A percentile compares a stretch with the other conserved stretches of the same genome.
phyloP scores from a whole-genome alignment of 2,113 vertebrate genomes.

The Sigmodon hispidus region DNA sequence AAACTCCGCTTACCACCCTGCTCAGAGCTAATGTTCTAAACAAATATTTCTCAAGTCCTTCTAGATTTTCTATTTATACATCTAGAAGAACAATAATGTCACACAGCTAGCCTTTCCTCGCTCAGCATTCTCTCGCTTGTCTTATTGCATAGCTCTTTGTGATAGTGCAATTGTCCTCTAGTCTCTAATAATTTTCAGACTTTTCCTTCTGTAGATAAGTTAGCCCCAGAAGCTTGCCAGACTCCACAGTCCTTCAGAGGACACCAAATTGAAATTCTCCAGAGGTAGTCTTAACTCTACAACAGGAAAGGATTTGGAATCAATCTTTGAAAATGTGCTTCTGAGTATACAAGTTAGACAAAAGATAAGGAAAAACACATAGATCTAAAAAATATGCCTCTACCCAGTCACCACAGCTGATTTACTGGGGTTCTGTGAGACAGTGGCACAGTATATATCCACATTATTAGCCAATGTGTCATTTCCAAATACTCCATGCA shows the following conservation, averaged over 20 bases:
- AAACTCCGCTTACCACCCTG: not conserved
- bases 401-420: not conserved
- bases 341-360: not conserved
- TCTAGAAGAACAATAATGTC: not conserved
- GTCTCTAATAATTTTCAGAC: slow-evolving; percentile 18
- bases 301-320: slow-evolving; percentile 42
- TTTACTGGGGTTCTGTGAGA: not conserved
- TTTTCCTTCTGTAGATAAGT: not conserved
- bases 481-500: not conserved
- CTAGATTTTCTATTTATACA: not conserved
- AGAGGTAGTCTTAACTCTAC: not conserved
- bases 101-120: not conserved
- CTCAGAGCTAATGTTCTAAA: not conserved
- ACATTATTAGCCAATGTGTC: not conserved
- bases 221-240: slow-evolving; percentile 37
- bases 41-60: not conserved
- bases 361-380: slow-evolving; percentile 28
- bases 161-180: not conserved
- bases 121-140: not conserved
- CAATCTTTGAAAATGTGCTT: slow-evolving; percentile 55
- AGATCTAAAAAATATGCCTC: not conserved
- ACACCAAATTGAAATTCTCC: slow-evolving; percentile 55
- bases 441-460: not conserved
- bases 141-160: not conserved
- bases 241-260: slow-evolving; percentile 6